A percentile compares a stretch with the other conserved stretches of the same genome.
Evolutionary conservation across 2,797 vertebrate species (phyloP).

Genomic region (Masticophis lateralis): DNA sequence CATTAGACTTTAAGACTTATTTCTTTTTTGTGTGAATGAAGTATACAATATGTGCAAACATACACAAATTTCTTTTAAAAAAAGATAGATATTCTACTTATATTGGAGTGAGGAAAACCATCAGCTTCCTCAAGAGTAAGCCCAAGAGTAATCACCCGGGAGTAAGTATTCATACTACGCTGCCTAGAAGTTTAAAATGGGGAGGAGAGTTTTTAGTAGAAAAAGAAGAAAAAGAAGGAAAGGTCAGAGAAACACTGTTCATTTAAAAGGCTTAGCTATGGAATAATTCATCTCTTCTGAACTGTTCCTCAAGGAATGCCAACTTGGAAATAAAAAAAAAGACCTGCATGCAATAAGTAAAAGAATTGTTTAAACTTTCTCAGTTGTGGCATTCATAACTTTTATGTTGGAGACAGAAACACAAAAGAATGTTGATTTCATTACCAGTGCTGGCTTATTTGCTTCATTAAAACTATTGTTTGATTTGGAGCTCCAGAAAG

Average conservation of each 20-base stretch:
- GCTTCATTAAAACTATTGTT: background rate
- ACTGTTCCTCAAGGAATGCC: background rate
- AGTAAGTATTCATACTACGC: background rate
- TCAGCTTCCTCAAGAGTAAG: background rate
- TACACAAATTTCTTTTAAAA: background rate
- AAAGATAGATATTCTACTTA: background rate
- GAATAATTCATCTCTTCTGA: background rate
- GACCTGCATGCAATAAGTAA: background rate
- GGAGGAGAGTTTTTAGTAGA: background rate
- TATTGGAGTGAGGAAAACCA: background rate
- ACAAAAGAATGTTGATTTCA: background rate
- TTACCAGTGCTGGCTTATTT: background rate
- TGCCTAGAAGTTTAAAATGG: background rate
- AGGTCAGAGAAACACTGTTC: background rate
- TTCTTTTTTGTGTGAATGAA: background rate
- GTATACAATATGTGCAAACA: background rate
- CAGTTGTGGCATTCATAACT: background rate
- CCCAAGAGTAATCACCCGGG: background rate
- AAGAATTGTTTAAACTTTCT: background rate
- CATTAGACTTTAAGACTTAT: background rate
- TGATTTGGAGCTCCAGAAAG: background rate
- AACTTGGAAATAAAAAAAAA: background rate
- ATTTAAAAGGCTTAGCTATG: background rate
- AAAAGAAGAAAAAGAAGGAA: background rate
- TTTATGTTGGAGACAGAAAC: background rate